Base-by-base conservation (phyloP, 2,113 vertebrate species). In the Corynorhinus townsendii region DNA sequence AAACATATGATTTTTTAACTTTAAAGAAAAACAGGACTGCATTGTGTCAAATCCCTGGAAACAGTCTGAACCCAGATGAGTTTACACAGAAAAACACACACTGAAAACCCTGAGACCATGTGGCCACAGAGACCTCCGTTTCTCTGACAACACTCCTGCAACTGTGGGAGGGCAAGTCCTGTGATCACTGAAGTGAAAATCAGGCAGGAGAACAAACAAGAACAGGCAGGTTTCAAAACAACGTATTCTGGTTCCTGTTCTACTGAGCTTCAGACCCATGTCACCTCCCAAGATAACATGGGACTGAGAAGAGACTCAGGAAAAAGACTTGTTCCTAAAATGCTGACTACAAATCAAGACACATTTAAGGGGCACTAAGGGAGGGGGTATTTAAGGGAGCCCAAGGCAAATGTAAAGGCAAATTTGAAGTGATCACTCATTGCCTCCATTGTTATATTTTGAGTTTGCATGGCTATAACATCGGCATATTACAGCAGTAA, bases 1-100 rank as follows among this genome's bases (percentile, higher is more conserved):
- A 89, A 93, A 95, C 66, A 91, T 75, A 69, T 8, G 33, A 82
- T 95, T 96, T 95, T 96, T 91, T 96, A 97, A 94, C 73, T 89
- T 96, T 92, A 91, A 96, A 95, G 91, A 94, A 94, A 97, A 97
- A 83, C 86, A 96, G 91, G 62, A 91, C 93, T 91, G 69, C 96
- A 96, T 95, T 83, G 79, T 93, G 92, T 96, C 87, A 95, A 86
- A 79, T 92, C 90, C 62, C 92, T 93, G 92, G 86, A 97, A 96
- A 96, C 11, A 83, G 81, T 84, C 93, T 93, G 77, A 91, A 79
- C 62, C 40, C 62, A 73, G 68, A 52, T 79, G 81, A 90, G 72
- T 89, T 73, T 88, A 90, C 66, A 24, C 62, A 95, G 95, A 96
- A 96, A 87, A 77, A 40, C 40, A 69, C 40, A 59, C 59, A 59